Percentiles rank a stretch among this genome's conserved stretches.
These are phyloP conservation scores for Columba livia DNA, from an alignment of 2,113 vertebrate species.

Conservation along the genomic window DNA sequence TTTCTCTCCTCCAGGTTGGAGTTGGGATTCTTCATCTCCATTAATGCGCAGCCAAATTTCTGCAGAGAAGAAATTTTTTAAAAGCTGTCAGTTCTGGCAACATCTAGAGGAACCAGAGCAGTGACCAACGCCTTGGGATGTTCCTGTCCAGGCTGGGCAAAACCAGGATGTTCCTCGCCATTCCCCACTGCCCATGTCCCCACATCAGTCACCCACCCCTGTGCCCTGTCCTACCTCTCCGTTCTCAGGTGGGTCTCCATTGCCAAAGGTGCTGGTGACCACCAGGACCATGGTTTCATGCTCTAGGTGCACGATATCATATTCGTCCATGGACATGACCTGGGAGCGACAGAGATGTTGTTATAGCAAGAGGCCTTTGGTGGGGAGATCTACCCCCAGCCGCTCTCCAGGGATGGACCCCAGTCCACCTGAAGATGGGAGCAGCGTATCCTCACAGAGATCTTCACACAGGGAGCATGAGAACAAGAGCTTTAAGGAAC, in stretches of 20 bases:
- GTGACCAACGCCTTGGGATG: background rate
- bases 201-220: background rate
- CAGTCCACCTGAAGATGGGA: background rate
- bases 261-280: slow-evolving; percentile 96
- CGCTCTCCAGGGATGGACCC: background rate
- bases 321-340: slow-evolving; percentile 97
- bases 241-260: slow-evolving; percentile 95
- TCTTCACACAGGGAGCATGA: background rate
- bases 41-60: slow-evolving; percentile 94
- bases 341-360: slow-evolving; percentile 20
- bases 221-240: slow-evolving; percentile 82
- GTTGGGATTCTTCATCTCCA: slow-evolving; percentile 97
- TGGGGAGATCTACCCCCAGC: background rate
- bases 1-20: slow-evolving; percentile 91
- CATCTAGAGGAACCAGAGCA: background rate
- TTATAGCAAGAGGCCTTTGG: background rate
- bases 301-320: slow-evolving; percentile 92
- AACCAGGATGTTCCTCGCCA: fast-evolving
- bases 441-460: background rate
- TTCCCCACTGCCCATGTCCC: background rate
- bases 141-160: background rate
- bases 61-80: slow-evolving; percentile 19
- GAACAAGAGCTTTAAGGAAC: background rate
- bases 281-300: slow-evolving; percentile 92
- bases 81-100: background rate